Percentiles rank a stretch among this genome's conserved stretches.
Conservation (phyloP, 2,797 vertebrate species). For the Chaetodon trifasciatus region DNA sequence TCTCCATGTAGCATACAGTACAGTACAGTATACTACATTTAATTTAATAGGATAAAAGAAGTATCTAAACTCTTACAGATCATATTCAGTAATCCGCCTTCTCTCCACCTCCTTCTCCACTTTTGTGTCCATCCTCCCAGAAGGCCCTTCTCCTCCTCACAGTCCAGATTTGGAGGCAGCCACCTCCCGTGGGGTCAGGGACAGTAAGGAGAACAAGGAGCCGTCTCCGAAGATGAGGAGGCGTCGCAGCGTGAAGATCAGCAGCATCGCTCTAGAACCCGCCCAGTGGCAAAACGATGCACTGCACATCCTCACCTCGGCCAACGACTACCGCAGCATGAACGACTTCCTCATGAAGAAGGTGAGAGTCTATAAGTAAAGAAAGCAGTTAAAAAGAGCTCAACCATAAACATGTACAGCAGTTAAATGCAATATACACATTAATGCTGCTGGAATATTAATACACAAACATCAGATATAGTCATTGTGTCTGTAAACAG, state of each 20-base stretch:
- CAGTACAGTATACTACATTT: too few relatives aligned
- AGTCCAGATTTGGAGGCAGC: constrained; percentile 88
- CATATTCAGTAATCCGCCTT: not conserved
- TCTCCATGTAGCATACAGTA: not conserved
- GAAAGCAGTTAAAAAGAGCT: too few relatives aligned
- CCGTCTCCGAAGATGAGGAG: constrained; percentile 93
- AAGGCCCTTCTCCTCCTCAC: constrained; percentile 82
- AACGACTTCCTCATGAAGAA: constrained; percentile 98
- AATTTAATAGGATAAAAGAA: too few relatives aligned
- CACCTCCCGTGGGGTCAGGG: constrained; percentile 69
- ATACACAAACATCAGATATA: too few relatives aligned
- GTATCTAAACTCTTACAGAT: too few relatives aligned
- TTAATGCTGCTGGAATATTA: too few relatives aligned
- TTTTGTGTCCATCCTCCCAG: constrained; percentile 35
- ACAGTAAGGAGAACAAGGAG: constrained; percentile 96
- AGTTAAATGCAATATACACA: too few relatives aligned
- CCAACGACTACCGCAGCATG: constrained; percentile 94
- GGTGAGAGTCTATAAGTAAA: constrained; percentile 75
- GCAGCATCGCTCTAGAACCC: constrained; percentile 90
- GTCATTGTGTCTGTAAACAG: too few relatives aligned
- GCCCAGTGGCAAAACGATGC: constrained; percentile 94
- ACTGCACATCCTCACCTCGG: constrained; percentile 92
- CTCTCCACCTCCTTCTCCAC: not conserved
- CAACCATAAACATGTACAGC: too few relatives aligned
- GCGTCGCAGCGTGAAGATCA: constrained; percentile 93